phyloP scores from a whole-genome alignment of 2,797 vertebrate species.

The Chaetophractus vellerosus region DNA sequence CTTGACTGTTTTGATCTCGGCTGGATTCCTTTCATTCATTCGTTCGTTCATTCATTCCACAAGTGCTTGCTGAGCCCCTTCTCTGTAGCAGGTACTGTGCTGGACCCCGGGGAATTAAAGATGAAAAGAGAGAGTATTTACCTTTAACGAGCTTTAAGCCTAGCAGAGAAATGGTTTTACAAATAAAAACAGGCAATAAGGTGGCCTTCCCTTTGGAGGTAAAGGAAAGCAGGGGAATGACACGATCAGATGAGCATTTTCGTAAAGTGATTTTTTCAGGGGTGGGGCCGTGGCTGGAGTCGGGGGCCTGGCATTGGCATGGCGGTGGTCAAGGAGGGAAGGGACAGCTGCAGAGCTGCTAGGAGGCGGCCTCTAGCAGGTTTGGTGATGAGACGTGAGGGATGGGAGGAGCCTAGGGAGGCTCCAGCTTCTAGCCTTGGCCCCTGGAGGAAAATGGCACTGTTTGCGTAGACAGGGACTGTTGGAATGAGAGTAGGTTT shows the following conservation, averaged over 20 bases:
- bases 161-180: background rate
- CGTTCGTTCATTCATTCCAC: background rate
- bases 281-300: background rate
- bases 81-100: background rate
- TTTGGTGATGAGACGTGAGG: background rate
- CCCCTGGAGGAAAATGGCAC: background rate
- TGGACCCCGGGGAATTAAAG: background rate
- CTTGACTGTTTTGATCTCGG: background rate
- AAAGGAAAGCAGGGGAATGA: background rate
- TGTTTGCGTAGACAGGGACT: background rate
- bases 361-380: background rate
- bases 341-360: background rate
- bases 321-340: too few relatives aligned
- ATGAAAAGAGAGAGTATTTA: background rate
- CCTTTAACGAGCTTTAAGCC: background rate
- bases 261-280: background rate
- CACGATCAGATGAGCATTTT: background rate
- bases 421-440: background rate
- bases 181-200: background rate
- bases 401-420: background rate
- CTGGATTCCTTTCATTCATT: background rate
- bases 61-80: background rate
- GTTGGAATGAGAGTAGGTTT: background rate
- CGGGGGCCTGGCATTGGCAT: fast-evolving
- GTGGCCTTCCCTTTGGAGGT: background rate